Percentiles rank a stretch among this genome's conserved stretches.
Evolutionary conservation across 2,113 vertebrate genomes (phyloP).

Genomic region (Psilopsiagon aymara): DNA sequence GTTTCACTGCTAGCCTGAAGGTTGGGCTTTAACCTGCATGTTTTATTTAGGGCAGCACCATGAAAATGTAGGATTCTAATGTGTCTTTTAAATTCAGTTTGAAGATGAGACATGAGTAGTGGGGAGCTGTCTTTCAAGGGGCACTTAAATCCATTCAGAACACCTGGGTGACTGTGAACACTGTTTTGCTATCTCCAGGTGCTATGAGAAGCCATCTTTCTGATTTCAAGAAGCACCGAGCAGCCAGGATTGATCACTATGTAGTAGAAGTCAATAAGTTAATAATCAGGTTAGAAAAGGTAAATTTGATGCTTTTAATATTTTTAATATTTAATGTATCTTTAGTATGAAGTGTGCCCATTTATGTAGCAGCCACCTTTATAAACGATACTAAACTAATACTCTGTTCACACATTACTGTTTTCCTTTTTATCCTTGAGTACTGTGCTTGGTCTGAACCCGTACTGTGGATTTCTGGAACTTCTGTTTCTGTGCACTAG

Average conservation of each 20-base stretch:
- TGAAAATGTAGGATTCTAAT: background rate
- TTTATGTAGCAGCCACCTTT: background rate
- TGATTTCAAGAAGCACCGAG: slow-evolving; percentile 92
- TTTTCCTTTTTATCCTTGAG: background rate
- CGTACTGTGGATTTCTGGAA: background rate
- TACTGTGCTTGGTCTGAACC: background rate
- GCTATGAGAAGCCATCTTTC: slow-evolving; percentile 89
- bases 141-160: background rate
- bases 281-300: slow-evolving; percentile 97
- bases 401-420: background rate
- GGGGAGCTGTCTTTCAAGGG: background rate
- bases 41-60: background rate
- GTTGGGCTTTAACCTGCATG: background rate
- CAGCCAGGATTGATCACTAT: slow-evolving; percentile 96
- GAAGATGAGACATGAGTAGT: background rate
- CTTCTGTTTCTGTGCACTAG: background rate
- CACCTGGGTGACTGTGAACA: background rate
- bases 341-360: background rate
- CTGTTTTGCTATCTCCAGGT: slow-evolving; percentile 68
- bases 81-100: background rate
- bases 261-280: slow-evolving; percentile 98
- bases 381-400: background rate
- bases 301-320: slow-evolving; percentile 61
- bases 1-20: background rate
- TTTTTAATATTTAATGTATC: background rate